Percentiles rank a stretch among this genome's conserved stretches.
Conservation (phyloP, 2,797 vertebrate species). For the Steatocranus sp. region DNA sequence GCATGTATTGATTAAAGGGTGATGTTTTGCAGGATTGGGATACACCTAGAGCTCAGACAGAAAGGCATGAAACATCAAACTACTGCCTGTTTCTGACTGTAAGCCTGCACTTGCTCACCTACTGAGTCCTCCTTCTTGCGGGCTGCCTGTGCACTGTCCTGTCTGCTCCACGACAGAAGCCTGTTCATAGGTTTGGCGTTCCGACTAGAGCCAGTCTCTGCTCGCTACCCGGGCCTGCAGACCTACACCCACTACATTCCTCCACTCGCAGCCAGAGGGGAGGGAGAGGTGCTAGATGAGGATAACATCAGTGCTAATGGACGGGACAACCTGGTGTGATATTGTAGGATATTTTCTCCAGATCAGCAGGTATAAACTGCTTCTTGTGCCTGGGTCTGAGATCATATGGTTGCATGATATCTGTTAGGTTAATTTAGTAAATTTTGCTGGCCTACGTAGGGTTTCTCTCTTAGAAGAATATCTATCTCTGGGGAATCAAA, state of each 20-base stretch:
- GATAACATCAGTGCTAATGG: slow-evolving; percentile 20
- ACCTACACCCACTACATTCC: slow-evolving; percentile 58
- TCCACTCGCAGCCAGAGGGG: slow-evolving; percentile 37
- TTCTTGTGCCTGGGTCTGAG: not conserved
- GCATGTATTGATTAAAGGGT: not conserved
- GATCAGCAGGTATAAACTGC: slow-evolving; percentile 14
- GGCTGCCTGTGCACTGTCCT: slow-evolving; percentile 20
- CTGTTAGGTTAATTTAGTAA: slow-evolving; percentile 40
- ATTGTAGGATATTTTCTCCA: not conserved
- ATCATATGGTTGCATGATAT: slow-evolving; percentile 7
- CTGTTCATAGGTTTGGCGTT: slow-evolving; percentile 39
- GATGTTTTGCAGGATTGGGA: slow-evolving; percentile 13
- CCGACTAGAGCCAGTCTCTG: slow-evolving; percentile 63
- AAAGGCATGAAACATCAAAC: slow-evolving; percentile 8
- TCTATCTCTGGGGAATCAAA: slow-evolving; percentile 18
- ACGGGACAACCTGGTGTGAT: slow-evolving; percentile 12
- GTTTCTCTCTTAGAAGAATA: slow-evolving; percentile 29
- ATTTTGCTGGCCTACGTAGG: not conserved
- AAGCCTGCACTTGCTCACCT: slow-evolving; percentile 38
- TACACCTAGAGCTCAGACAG: not conserved
- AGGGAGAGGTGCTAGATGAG: slow-evolving; percentile 37
- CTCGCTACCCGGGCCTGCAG: slow-evolving; percentile 45
- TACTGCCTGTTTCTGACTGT: not conserved
- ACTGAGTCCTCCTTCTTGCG: slow-evolving; percentile 12
- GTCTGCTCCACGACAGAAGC: slow-evolving; percentile 14